Conservation (phyloP, 2,113 vertebrate genomes). For the Fukomys damarensis region DNA sequence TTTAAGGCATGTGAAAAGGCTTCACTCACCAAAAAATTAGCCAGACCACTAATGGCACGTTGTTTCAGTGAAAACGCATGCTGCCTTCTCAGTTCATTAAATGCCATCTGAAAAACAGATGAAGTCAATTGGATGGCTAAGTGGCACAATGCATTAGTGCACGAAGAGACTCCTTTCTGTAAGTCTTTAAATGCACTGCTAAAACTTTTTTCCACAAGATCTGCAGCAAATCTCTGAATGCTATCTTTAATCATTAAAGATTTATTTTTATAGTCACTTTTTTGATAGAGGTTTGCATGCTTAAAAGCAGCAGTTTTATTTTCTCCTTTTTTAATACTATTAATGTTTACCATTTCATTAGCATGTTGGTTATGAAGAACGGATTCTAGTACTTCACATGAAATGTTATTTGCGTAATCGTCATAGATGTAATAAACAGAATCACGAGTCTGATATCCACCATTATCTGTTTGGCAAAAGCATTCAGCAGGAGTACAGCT, state of each 20-base stretch:
- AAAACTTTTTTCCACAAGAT: constrained; percentile 96
- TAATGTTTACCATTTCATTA: not conserved
- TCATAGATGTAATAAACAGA: constrained; percentile 90
- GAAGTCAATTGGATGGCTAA: constrained; percentile 95
- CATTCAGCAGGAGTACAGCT: constrained; percentile 89
- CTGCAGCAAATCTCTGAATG: constrained; percentile 95
- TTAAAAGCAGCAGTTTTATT: constrained; percentile 71
- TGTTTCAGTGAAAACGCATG: constrained; percentile 93
- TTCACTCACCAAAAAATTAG: constrained; percentile 94
- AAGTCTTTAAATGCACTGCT: constrained; percentile 96
- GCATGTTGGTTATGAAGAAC: constrained; percentile 84
- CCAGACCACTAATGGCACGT: constrained; percentile 93
- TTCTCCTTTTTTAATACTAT: constrained; percentile 72
- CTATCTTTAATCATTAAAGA: constrained; percentile 92
- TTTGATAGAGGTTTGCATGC: constrained; percentile 76
- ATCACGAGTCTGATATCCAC: constrained; percentile 86
- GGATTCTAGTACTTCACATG: constrained; percentile 93
- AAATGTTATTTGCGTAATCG: constrained; percentile 93
- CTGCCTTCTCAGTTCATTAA: constrained; percentile 96
- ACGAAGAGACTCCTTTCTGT: constrained; percentile 95
- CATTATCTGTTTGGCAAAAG: constrained; percentile 88
- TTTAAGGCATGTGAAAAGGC: constrained; percentile 94
- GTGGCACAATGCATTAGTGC: constrained; percentile 95
- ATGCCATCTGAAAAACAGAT: constrained; percentile 97
- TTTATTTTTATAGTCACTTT: constrained; percentile 88